Evolutionary conservation across 2,888 invertebrate genomes (phyloP).

Genomic region (Aporophyla lueneburgensis): DNA sequence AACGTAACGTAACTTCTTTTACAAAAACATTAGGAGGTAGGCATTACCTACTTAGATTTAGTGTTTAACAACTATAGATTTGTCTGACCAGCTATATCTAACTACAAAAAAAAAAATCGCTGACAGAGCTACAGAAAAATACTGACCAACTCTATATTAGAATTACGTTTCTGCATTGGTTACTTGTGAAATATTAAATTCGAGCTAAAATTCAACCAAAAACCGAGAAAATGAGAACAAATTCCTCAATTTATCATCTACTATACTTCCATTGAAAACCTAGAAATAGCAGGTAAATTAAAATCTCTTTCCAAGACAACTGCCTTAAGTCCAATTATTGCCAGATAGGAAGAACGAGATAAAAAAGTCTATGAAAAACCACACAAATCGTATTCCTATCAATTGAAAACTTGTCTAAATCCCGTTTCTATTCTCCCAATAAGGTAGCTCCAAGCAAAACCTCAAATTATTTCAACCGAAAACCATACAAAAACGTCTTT

Average conservation of each 20-base stretch:
- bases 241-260: slow-evolving; percentile 58
- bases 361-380: no score
- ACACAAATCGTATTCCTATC: background rate
- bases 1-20: background rate
- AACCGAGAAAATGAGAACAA: slow-evolving; percentile 72
- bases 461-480: slow-evolving; percentile 3
- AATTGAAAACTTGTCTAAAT: background rate
- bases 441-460: background rate
- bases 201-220: background rate
- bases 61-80: background rate
- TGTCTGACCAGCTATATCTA: background rate
- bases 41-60: background rate
- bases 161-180: background rate
- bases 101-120: background rate
- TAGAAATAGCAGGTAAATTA: background rate
- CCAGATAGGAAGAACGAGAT: background rate
- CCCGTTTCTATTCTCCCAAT: background rate
- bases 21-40: background rate
- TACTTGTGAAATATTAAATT: background rate
- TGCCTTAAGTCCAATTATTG: background rate
- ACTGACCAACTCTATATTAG: background rate
- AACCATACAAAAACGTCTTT: slow-evolving; percentile 35
- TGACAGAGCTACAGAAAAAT: background rate
- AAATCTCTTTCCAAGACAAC: background rate
- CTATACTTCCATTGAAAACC: background rate